These are phyloP conservation scores for Lonchura striata DNA, from an alignment of 2,113 vertebrate species.

Conservation along the genomic window DNA sequence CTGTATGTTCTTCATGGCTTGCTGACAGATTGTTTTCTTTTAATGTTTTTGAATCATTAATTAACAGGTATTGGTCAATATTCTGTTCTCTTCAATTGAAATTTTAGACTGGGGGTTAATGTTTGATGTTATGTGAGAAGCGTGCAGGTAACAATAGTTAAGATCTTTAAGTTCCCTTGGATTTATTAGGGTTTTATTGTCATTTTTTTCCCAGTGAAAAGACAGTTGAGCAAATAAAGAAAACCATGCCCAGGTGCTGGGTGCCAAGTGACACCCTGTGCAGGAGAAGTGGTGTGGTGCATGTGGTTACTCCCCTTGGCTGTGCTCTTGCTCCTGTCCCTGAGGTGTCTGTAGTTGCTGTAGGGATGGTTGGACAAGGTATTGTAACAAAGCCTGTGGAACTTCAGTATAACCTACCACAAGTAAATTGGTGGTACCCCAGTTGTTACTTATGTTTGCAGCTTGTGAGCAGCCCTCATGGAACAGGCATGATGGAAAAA, in stretches of 20 bases:
- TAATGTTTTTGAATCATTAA: background rate
- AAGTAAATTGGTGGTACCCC: accelerated
- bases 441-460: background rate
- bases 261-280: accelerated
- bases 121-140: background rate
- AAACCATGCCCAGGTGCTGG: accelerated
- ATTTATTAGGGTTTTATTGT: background rate
- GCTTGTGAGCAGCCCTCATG: background rate
- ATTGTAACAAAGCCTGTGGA: background rate
- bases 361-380: background rate
- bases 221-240: background rate
- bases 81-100: background rate
- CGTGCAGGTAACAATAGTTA: background rate
- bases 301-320: accelerated
- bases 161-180: background rate
- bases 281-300: background rate
- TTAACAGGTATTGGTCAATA: background rate
- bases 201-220: background rate
- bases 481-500: background rate
- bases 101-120: background rate
- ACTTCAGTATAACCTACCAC: background rate
- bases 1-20: background rate
- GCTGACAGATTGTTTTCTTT: background rate
- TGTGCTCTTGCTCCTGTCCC: background rate
- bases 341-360: background rate